phyloP scores from a whole-genome alignment of 2,888 invertebrate genomes.

The Diachrysia chrysitis region DNA sequence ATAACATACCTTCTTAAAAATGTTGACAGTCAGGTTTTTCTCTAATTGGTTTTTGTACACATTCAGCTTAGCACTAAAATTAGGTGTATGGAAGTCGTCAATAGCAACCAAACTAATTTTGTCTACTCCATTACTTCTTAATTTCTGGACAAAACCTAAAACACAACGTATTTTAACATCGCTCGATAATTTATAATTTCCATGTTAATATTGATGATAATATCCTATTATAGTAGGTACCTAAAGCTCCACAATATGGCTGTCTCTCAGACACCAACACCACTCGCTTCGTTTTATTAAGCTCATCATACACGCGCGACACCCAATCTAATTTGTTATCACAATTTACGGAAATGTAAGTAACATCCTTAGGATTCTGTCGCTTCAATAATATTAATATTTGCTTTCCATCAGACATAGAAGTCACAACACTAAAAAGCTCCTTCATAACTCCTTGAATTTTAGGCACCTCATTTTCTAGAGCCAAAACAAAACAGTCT shows the following conservation, averaged over 20 bases:
- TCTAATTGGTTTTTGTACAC: slow-evolving; percentile 86
- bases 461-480: slow-evolving; percentile 63
- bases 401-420: slow-evolving; percentile 66
- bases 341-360: slow-evolving; percentile 64
- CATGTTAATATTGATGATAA: too few relatives aligned
- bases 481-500: slow-evolving; percentile 65
- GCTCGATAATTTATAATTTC: too few relatives aligned
- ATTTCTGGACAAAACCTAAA: slow-evolving; percentile 91
- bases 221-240: slow-evolving; percentile 50
- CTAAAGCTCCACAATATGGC: slow-evolving; percentile 70
- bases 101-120: slow-evolving; percentile 84
- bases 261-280: slow-evolving; percentile 71
- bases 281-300: slow-evolving; percentile 65
- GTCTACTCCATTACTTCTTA: slow-evolving; percentile 89
- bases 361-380: slow-evolving; percentile 43
- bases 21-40: slow-evolving; percentile 91
- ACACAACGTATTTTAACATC: not conserved
- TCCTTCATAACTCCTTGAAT: slow-evolving; percentile 58
- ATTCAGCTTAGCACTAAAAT: slow-evolving; percentile 82
- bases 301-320: slow-evolving; percentile 62
- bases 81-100: slow-evolving; percentile 81
- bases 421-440: slow-evolving; percentile 65
- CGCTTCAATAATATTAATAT: slow-evolving; percentile 68
- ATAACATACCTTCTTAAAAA: slow-evolving; percentile 79
- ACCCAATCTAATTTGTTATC: slow-evolving; percentile 72